Evolutionary conservation across 2,888 invertebrate species (phyloP), one percentile per base, ranked within the genome.

Genomic region (Strigamia crassipes): DNA sequence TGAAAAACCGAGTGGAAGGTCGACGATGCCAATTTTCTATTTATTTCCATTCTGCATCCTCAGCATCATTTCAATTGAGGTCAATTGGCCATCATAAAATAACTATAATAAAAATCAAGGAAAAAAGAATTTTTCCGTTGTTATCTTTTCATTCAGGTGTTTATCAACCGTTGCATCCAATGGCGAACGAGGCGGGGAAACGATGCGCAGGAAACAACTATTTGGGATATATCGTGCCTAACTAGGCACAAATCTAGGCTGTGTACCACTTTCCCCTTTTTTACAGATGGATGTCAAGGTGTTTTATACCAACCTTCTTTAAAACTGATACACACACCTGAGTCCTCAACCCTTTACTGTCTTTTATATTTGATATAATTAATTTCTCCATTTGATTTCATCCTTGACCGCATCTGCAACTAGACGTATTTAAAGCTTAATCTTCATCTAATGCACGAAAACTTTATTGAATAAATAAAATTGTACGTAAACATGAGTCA

Each of bases 91-190:
- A 61, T 61, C 61, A 23, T 21, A 23, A 61, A 61, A 61, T 61
- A 23, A n/a, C 61, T 61, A 18, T 23, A 61, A 61, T 61, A 61
- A 61, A 46, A 61, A 61, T 15, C 61, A 61, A 61, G 61, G 61
- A 61, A 61, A 61, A 61, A 61, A 61, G 27, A 61, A 12, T 23
- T 38, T 38, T 38, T 38, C 61, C 6, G 18, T 23, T 61, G 61
- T 61, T 61, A 61, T 61, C 61, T 61, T 61, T 61, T 61, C 61
- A 61, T 61, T 61, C 61, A 61, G 61, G 61, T 61, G 61, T 61
- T 61, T 61, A 61, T 61, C 61, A 61, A 61, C 21, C 61, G 61
- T 61, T 61, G 6, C 61, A 61, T 61, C 61, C 61, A 61, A 61
- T 61, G 61, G 61, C 61, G 12, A 61, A 8, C 46, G 46, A 61